Conservation (phyloP, 2,888 invertebrate species). For the Euproctis similis region DNA sequence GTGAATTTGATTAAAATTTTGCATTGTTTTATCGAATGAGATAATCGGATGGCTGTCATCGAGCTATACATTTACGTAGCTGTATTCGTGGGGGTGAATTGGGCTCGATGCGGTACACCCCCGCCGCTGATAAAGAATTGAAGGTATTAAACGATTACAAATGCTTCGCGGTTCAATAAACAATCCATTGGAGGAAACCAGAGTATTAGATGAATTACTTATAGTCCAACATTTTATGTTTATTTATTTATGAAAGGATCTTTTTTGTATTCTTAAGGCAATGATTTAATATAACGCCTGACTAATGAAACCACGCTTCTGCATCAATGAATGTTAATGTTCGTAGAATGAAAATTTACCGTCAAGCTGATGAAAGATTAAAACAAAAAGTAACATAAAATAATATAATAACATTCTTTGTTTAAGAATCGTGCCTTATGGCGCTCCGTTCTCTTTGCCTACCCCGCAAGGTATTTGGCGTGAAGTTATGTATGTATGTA, state of each 20-base stretch:
- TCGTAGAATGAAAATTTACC: not conserved
- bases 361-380: too few relatives aligned
- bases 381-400: too few relatives aligned
- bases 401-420: too few relatives aligned
- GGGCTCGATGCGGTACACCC: constrained; percentile 44
- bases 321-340: not conserved
- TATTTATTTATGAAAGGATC: too few relatives aligned
- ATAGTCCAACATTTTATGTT: constrained; percentile 23
- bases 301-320: not conserved
- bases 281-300: too few relatives aligned
- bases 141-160: constrained; percentile 77
- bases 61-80: constrained; percentile 54
- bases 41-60: constrained; percentile 64
- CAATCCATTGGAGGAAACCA: constrained; percentile 53
- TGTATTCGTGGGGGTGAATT: constrained; percentile 37
- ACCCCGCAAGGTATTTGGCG: too few relatives aligned
- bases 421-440: too few relatives aligned
- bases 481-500: too few relatives aligned
- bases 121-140: constrained; percentile 71
- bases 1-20: constrained; percentile 29
- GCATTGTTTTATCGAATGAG: constrained; percentile 33
- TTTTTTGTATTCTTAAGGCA: too few relatives aligned
- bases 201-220: constrained; percentile 63
- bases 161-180: constrained; percentile 75
- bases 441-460: too few relatives aligned